These are phyloP conservation scores for Andricus grossulariae DNA, from an alignment of 1,140 invertebrate genomes.

Conservation along the genomic window DNA sequence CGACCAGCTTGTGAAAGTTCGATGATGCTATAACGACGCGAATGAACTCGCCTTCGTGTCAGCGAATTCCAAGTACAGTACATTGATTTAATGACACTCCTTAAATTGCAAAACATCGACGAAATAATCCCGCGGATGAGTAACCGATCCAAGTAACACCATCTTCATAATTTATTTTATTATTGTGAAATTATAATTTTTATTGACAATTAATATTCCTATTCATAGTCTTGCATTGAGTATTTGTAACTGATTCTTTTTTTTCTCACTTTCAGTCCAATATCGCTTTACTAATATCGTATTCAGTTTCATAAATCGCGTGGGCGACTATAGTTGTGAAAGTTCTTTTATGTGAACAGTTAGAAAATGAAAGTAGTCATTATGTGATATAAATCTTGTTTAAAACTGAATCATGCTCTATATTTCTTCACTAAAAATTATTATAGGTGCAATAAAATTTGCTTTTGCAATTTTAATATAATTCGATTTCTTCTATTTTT, in stretches of 20 bases:
- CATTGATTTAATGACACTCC: constrained; percentile 28
- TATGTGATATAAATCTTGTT: no score
- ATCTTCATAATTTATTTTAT: not conserved
- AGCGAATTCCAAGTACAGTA: constrained; percentile 24
- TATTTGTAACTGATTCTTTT: constrained; percentile 2
- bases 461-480: no score
- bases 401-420: no score
- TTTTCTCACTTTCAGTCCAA: constrained; percentile 22
- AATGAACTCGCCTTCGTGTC: constrained; percentile 24
- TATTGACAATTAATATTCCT: constrained; percentile 19
- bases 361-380: constrained; percentile 3
- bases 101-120: constrained; percentile 10
- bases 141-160: not conserved
- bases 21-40: constrained; percentile 17
- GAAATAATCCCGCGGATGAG: constrained; percentile 19
- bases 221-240: not conserved
- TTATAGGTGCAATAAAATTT: no score
- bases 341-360: not conserved
- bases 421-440: no score
- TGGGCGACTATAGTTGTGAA: constrained; percentile 18
- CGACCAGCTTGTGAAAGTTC: constrained; percentile 20
- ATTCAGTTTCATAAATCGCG: constrained; percentile 19
- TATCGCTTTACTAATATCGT: constrained; percentile 1
- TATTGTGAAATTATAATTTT: not conserved
- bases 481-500: no score